Base-by-base conservation (phyloP, 1,140 invertebrate genomes). In the Drosophila miranda region DNA sequence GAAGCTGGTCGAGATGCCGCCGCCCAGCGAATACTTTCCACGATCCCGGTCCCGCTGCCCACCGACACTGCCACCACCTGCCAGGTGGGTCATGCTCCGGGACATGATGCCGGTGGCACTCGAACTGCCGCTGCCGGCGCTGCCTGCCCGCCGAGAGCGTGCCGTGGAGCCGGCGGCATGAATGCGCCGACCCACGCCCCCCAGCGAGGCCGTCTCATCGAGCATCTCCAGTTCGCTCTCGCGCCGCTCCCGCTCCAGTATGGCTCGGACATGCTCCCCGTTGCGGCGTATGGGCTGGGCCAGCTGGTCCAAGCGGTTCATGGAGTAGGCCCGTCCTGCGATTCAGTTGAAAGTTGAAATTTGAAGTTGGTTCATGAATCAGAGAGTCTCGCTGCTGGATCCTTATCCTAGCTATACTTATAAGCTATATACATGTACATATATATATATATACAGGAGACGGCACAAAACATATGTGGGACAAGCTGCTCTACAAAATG, bases 291-390 rank as follows among this genome's bases (percentile, higher is more conserved):
- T 92, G 57, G 96, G 95, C 91, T 94, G 94, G 78, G 95, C 93
- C 91, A 97, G 93, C 89, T 95, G 94, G 93, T 97, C 96, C 93
- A 98, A 93, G 83, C 97, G 94, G 81, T 96, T 96, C 96, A 97
- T 97, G 89, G 96, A 97, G 92, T 95, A 96, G 81, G 96, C 96
- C 94, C 96, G 97, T 80, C 90, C 90, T 90, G 64, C 48, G 56
- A 53, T 69, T 66, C 49, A 78, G 75, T 80, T 75, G 57, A 81
- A 86, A 78, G 64, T 80, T 67, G 54, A 59, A 89, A 87, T 70
- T 71, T 78, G 69, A 89, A 87, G 70, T 71, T 78, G 69, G 76
- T 78, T 87, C 63, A 54, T 59, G 71, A 61, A 78, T 62, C 75
- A 68, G 23, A 28, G 42, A 30, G 26, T 52, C 59, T 51, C 21